Evolutionary conservation across 2,888 invertebrate species (phyloP).

Genomic region (Argynnis bischoffii): DNA sequence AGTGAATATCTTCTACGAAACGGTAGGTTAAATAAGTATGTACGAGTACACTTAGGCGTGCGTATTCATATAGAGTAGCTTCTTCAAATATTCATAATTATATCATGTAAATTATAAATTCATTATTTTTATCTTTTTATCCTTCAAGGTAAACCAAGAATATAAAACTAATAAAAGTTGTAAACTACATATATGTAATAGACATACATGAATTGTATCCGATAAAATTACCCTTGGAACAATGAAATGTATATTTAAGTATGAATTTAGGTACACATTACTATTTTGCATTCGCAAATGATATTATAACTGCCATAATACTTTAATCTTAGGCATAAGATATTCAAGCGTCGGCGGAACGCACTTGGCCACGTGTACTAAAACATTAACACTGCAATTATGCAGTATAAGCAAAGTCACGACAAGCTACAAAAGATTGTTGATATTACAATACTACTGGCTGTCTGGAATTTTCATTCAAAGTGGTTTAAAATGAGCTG

Average conservation of each 20-base stretch:
- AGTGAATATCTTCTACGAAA: too few relatives aligned
- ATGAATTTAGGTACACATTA: too few relatives aligned
- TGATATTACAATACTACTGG: slow-evolving; percentile 42
- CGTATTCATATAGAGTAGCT: too few relatives aligned
- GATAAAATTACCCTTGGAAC: background rate
- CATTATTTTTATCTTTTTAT: too few relatives aligned
- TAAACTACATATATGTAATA: too few relatives aligned
- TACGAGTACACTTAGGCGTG: too few relatives aligned
- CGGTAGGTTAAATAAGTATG: too few relatives aligned
- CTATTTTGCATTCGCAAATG: background rate
- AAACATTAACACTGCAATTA: slow-evolving; percentile 50
- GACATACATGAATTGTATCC: too few relatives aligned
- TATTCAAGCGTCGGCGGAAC: slow-evolving; percentile 36
- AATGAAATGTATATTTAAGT: slow-evolving; percentile 3
- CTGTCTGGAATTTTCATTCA: slow-evolving; percentile 46
- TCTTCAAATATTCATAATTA: too few relatives aligned
- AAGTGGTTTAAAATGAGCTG: slow-evolving; percentile 41
- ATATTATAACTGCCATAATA: slow-evolving; percentile 9
- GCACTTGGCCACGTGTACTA: slow-evolving; percentile 47
- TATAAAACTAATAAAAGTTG: too few relatives aligned
- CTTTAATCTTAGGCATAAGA: slow-evolving; percentile 34
- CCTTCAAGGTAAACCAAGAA: too few relatives aligned
- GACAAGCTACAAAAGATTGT: slow-evolving; percentile 49
- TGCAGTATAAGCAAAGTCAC: slow-evolving; percentile 49
- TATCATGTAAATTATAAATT: too few relatives aligned